phyloP scores from a whole-genome alignment of 64 coral and sea anemone species.

The Trachythela sp. region DNA sequence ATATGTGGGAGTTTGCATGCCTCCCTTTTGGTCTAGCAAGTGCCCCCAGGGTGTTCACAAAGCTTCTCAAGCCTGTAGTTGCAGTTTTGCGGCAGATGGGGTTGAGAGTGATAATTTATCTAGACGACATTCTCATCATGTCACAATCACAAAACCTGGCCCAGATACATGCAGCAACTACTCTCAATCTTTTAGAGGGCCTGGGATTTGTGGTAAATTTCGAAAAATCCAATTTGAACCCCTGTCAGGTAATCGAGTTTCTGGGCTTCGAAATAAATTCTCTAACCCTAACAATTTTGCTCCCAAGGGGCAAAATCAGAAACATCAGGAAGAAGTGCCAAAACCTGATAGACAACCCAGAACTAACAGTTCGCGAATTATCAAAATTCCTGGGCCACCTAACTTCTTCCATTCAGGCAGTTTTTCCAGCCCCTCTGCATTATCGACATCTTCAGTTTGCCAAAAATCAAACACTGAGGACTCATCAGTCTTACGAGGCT shows the following conservation, averaged over 20 bases:
- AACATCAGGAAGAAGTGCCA: neutral
- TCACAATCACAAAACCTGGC: neutral
- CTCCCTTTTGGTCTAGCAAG: conserved; percentile 30
- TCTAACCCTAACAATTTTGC: neutral
- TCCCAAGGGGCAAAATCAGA: neutral
- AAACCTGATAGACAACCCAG: neutral
- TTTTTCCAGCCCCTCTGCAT: conserved; percentile 57
- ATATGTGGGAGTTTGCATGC: conserved; percentile 40
- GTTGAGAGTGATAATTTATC: conserved; percentile 25
- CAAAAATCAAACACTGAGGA: conserved; percentile 40
- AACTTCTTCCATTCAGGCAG: conserved; percentile 62
- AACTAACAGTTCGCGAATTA: conserved; percentile 26
- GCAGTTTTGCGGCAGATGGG: conserved; percentile 26
- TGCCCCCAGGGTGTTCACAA: neutral
- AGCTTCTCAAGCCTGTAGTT: conserved; percentile 10
- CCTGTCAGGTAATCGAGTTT: neutral
- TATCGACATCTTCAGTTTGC: conserved; percentile 42
- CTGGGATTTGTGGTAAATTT: conserved; percentile 2
- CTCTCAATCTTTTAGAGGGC: neutral
- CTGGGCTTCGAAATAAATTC: neutral
- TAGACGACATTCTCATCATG: conserved; percentile 24
- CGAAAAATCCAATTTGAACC: neutral
- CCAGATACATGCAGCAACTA: neutral
- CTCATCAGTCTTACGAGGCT: conserved; percentile 34
- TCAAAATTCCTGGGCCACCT: no score